phyloP scores from a whole-genome alignment of 2,113 vertebrate species.

The Callorhinus ursinus region DNA sequence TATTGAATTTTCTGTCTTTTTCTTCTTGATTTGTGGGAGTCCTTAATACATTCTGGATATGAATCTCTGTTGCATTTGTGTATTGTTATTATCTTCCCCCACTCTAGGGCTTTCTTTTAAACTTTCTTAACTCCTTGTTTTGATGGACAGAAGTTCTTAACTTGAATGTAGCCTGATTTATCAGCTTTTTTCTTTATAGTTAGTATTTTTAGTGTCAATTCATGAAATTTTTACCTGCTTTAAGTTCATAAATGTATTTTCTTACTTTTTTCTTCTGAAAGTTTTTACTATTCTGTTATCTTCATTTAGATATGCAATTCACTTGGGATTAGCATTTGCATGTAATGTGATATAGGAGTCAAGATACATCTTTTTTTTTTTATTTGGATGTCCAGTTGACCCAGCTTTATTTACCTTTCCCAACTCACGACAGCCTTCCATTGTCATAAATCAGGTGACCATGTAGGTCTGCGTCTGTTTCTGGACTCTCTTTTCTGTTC shows the following conservation, averaged over 20 bases:
- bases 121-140: not conserved
- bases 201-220: not conserved
- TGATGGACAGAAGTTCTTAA: not conserved
- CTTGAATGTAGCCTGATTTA: slow-evolving; percentile 4
- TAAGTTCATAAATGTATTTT: not conserved
- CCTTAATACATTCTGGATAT: not conserved
- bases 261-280: not conserved
- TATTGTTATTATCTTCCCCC: not conserved
- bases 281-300: not conserved
- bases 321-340: not conserved
- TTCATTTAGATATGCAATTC: not conserved
- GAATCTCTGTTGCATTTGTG: not conserved
- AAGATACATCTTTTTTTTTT: not conserved
- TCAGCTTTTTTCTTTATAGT: not conserved
- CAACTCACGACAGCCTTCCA: not conserved
- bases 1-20: not conserved
- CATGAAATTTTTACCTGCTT: not conserved
- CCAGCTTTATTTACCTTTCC: not conserved
- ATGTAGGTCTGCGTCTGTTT: not conserved
- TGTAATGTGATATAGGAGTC: not conserved
- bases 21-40: not conserved
- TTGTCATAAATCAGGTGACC: not conserved
- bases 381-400: not conserved
- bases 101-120: not conserved
- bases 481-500: not conserved